Base-by-base conservation (phyloP, 2,888 invertebrate genomes). In the Pammene fasciana region DNA sequence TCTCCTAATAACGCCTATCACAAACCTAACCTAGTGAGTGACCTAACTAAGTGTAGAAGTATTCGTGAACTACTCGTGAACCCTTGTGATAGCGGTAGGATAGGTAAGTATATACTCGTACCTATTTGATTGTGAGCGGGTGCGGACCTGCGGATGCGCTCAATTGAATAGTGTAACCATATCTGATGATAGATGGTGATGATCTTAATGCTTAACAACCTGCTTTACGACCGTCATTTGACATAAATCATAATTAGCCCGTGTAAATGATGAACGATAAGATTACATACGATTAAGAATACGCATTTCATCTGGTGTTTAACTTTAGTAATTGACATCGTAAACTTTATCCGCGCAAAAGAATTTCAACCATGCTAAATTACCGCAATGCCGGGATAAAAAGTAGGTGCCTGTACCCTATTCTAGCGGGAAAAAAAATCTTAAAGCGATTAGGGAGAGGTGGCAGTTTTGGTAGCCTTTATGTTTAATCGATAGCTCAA, bases 81-180 rank as follows among this genome's bases (percentile, higher is more conserved):
- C 26, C 26, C 2, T 26, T 26, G 26, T 4, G 26, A 26, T 26
- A 3, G 26, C 26, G 26, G 4, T 26, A 26, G 1, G 26, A 26
- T 50, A 18, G 50, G 50, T 14, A 46, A 5, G 5, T 46, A 46
- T 8, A 0, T 5, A n/a, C 3, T 83, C 79, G 78, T 80, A 82
- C 84, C 72, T 74, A 75, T 74, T 75, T 80, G 80, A 82, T 84
- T 85, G 81, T 80, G 80, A 3, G 79, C 86, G 88, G 88, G 87
- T 79, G 82, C 75, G 72, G n/a, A n/a, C n/a, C n/a, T 26, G 79
- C 86, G 88, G 88, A 88, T 79, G 82, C 75, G 72, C 70, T 82
- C 87, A 89, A 87, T 87, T 88, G 86, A 82, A 84, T 81, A 78
- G 80, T 78, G 80, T 76, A 77, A 78, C 75, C 73, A 76, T 76